Conservation (phyloP, 2,113 vertebrate species). For the Dendrocopos noguchii region DNA sequence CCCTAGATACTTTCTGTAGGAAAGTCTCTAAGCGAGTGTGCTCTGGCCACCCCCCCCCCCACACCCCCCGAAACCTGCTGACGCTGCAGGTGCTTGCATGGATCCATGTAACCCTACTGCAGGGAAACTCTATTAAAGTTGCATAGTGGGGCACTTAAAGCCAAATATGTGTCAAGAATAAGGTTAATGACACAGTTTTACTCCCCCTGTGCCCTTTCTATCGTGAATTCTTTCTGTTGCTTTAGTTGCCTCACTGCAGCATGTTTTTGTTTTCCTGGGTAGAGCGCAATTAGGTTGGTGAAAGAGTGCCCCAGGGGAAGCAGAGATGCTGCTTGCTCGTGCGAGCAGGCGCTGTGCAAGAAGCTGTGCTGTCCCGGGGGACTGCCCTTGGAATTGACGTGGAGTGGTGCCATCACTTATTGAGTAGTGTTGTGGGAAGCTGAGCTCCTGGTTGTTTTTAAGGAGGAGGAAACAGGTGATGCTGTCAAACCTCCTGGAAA, state of each 20-base stretch:
- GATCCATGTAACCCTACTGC: neutral
- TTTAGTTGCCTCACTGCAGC: neutral
- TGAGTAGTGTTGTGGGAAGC: accelerated
- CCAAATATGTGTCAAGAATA: conserved; percentile 16
- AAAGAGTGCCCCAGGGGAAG: neutral
- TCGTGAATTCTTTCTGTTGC: neutral
- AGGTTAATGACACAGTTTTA: conserved; percentile 32
- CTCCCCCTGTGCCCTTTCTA: neutral
- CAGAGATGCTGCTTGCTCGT: accelerated
- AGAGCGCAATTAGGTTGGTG: neutral
- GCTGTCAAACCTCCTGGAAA: neutral
- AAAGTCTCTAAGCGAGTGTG: neutral
- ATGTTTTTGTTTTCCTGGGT: no score
- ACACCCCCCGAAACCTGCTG: neutral
- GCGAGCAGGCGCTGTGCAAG: neutral
- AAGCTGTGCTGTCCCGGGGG: neutral
- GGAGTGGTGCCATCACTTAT: accelerated
- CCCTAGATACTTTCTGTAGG: neutral
- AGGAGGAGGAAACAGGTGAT: neutral
- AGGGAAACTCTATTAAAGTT: conserved; percentile 26
- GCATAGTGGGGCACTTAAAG: conserved; percentile 18
- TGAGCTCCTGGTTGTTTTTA: neutral
- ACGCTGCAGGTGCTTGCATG: neutral
- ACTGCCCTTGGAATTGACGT: accelerated
- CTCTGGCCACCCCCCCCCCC: neutral